phyloP scores from a whole-genome alignment of 2,113 vertebrate genomes.

The Ochotona princeps region DNA sequence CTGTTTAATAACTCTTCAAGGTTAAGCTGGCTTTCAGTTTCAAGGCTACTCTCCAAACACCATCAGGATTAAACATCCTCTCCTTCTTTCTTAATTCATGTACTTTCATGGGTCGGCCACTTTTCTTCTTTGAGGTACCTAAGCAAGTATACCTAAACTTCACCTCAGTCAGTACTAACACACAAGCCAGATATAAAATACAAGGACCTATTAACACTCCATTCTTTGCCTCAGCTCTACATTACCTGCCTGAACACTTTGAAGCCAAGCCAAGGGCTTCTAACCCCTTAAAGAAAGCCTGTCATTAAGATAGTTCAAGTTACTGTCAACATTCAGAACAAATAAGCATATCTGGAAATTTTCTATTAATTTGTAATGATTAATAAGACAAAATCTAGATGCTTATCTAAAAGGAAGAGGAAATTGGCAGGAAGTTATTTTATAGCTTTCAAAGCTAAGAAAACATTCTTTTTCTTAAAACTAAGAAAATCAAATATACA shows the following conservation, averaged over 20 bases:
- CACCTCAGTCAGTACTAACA: slow-evolving; percentile 82
- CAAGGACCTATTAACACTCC: slow-evolving; percentile 88
- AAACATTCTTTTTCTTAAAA: slow-evolving; percentile 73
- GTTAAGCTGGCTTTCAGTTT: background rate
- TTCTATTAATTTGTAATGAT: slow-evolving; percentile 88
- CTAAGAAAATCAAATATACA: slow-evolving; percentile 70
- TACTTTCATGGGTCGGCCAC: slow-evolving; percentile 82
- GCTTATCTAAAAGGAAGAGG: slow-evolving; percentile 73
- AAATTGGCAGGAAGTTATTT: slow-evolving; percentile 70
- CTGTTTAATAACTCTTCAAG: background rate
- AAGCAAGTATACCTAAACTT: slow-evolving; percentile 84
- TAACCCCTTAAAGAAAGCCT: slow-evolving; percentile 88
- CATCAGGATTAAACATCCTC: slow-evolving; percentile 80
- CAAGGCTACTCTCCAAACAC: background rate
- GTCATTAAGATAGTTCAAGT: slow-evolving; percentile 93
- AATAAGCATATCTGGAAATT: slow-evolving; percentile 81
- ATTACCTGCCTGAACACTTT: slow-evolving; percentile 89
- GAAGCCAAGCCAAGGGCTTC: slow-evolving; percentile 91
- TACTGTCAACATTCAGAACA: slow-evolving; percentile 88
- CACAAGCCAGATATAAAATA: slow-evolving; percentile 87
- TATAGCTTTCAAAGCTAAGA: slow-evolving; percentile 71
- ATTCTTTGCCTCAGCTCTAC: slow-evolving; percentile 89
- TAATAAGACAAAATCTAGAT: slow-evolving; percentile 82
- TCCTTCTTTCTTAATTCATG: slow-evolving; percentile 76
- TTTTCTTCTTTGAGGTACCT: slow-evolving; percentile 84